These are phyloP conservation scores for Euschistus heros DNA, from an alignment of 1,140 invertebrate genomes.

Conservation along the genomic window DNA sequence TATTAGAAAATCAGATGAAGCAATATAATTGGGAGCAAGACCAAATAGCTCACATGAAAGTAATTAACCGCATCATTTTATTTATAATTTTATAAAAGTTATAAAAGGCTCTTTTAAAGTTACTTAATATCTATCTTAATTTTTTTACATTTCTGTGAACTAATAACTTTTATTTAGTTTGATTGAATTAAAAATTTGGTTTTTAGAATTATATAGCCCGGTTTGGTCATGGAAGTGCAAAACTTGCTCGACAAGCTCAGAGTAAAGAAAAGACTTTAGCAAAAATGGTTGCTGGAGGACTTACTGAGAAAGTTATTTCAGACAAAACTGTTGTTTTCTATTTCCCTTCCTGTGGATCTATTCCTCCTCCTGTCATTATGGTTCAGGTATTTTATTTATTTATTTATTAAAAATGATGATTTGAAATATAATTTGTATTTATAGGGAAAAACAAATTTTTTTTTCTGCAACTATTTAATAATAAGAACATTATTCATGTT, in stretches of 20 bases:
- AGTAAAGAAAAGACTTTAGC: conserved; percentile 98
- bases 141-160: too few relatives aligned
- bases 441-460: too few relatives aligned
- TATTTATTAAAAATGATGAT: too few relatives aligned
- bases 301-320: conserved; percentile 84
- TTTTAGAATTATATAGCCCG: conserved; percentile 92
- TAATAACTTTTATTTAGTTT: too few relatives aligned
- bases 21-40: conserved; percentile 99
- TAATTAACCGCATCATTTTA: conserved; percentile 33
- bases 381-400: conserved; percentile 51
- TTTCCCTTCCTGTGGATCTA: conserved; percentile 91
- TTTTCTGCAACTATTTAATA: too few relatives aligned
- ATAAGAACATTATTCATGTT: too few relatives aligned
- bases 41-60: conserved; percentile 98
- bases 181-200: too few relatives aligned
- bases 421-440: too few relatives aligned
- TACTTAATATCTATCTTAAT: too few relatives aligned
- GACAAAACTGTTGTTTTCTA: conserved; percentile 91
- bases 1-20: conserved; percentile 97
- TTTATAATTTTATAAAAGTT: neutral
- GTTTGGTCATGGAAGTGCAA: conserved; percentile 98
- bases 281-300: conserved; percentile 96
- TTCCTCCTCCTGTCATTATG: conserved; percentile 99
- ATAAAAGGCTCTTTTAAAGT: too few relatives aligned
- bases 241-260: conserved; percentile 95